Evolutionary conservation across 2,113 vertebrate species (phyloP).

Genomic region (Gambusia holbrooki): DNA sequence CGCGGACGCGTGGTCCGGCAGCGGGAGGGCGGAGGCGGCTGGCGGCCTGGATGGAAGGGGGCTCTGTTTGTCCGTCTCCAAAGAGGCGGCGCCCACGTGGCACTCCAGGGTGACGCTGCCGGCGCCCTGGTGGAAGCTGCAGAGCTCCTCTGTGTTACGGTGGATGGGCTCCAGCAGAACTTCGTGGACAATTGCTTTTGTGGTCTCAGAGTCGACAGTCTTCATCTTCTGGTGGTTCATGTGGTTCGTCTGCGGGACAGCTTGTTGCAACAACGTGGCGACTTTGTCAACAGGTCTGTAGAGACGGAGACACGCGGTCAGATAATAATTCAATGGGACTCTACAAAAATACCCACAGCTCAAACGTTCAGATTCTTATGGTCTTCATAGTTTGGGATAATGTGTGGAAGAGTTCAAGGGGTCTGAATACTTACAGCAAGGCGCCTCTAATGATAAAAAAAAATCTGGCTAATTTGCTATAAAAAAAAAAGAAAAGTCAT

Average conservation of each 20-base stretch:
- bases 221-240: constrained; percentile 55
- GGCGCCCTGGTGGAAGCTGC: constrained; percentile 77
- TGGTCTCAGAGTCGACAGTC: constrained; percentile 9
- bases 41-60: constrained; percentile 69
- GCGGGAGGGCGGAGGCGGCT: constrained; percentile 1
- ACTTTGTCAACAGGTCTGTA: constrained; percentile 79
- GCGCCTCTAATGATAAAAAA: too few relatives aligned
- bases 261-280: constrained; percentile 71
- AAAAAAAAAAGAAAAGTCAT: background rate
- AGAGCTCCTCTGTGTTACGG: constrained; percentile 74
- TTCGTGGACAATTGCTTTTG: constrained; percentile 47
- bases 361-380: too few relatives aligned
- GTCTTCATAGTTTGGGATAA: too few relatives aligned
- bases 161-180: constrained; percentile 77
- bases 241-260: constrained; percentile 87
- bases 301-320: background rate
- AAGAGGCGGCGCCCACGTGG: constrained; percentile 39
- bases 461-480: background rate
- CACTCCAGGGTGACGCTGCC: constrained; percentile 67
- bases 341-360: too few relatives aligned
- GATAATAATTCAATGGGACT: too few relatives aligned
- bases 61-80: constrained; percentile 78
- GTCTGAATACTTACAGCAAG: too few relatives aligned
- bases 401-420: too few relatives aligned
- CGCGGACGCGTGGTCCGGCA: constrained; percentile 49